Conservation (phyloP, 1,140 invertebrate genomes). For the Papilio polytes region DNA sequence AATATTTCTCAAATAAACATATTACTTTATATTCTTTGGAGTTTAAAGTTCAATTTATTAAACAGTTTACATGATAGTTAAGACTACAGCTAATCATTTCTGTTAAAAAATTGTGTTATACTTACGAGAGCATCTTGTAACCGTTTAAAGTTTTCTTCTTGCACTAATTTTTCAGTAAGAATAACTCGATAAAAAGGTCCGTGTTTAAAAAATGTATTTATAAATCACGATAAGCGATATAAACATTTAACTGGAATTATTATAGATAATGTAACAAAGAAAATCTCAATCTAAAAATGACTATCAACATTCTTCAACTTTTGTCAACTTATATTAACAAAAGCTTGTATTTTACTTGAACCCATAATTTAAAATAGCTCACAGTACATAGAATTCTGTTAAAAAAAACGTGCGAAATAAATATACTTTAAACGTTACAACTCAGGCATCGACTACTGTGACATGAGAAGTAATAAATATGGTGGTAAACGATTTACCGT, state of each 20-base stretch:
- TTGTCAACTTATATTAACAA: not conserved
- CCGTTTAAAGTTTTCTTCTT: not conserved
- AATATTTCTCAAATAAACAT: not conserved
- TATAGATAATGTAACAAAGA: not conserved
- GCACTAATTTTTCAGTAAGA: not conserved
- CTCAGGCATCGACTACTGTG: not conserved
- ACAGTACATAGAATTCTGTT: not conserved
- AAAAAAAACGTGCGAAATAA: not conserved
- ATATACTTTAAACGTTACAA: not conserved
- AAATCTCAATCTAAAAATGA: not conserved
- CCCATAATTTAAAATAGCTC: slow-evolving; percentile 5
- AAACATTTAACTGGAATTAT: too few species aligned
- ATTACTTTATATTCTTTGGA: not conserved
- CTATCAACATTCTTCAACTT: too few species aligned
- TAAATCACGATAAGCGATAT: too few species aligned
- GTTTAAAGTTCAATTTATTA: not conserved
- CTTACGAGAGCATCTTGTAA: not conserved
- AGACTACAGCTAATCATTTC: not conserved
- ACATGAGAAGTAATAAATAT: not conserved
- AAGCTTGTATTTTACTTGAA: not conserved
- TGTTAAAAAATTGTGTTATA: not conserved
- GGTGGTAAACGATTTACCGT: not conserved
- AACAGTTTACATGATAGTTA: not conserved
- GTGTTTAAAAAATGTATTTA: not conserved
- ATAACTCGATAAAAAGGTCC: not conserved